phyloP scores from a whole-genome alignment of 2,888 invertebrate species.

The Celastrina argiolus region DNA sequence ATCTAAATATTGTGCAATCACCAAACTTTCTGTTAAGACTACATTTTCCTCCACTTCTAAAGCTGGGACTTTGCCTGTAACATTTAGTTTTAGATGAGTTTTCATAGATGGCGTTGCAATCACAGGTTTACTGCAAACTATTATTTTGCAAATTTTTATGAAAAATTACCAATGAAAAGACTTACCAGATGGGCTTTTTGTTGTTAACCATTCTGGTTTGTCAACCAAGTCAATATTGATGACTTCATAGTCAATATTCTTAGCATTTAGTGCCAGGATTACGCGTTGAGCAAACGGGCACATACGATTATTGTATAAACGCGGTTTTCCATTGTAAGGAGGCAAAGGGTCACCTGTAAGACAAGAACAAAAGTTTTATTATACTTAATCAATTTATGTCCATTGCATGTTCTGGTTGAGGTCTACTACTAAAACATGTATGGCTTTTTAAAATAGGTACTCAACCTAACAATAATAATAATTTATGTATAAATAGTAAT shows the following conservation, averaged over 20 bases:
- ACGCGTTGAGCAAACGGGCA: constrained; percentile 89
- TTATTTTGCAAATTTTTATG: too few species aligned
- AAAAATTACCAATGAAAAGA: constrained; percentile 20
- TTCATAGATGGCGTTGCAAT: constrained; percentile 81
- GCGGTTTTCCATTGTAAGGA: constrained; percentile 80
- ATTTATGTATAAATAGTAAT: too few species aligned
- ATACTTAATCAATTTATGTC: too few species aligned
- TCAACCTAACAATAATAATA: too few species aligned
- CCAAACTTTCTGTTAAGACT: constrained; percentile 85
- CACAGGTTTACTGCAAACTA: background rate
- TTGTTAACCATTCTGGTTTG: constrained; percentile 90
- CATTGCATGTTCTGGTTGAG: too few species aligned
- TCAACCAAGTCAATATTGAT: constrained; percentile 83
- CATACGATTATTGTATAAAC: constrained; percentile 88
- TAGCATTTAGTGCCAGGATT: constrained; percentile 85
- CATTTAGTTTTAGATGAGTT: constrained; percentile 68
- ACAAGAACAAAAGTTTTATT: too few species aligned
- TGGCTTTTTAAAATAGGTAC: too few species aligned
- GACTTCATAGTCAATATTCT: constrained; percentile 86
- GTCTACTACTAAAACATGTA: too few species aligned
- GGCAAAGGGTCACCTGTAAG: constrained; percentile 83
- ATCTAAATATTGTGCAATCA: constrained; percentile 89
- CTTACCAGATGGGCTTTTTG: constrained; percentile 78
- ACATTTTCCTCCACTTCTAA: constrained; percentile 82
- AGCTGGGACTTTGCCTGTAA: constrained; percentile 84